Base-by-base conservation (phyloP, 30 jellyfish, hydroid and myxozoan species). In the Pelagia noctiluca region DNA sequence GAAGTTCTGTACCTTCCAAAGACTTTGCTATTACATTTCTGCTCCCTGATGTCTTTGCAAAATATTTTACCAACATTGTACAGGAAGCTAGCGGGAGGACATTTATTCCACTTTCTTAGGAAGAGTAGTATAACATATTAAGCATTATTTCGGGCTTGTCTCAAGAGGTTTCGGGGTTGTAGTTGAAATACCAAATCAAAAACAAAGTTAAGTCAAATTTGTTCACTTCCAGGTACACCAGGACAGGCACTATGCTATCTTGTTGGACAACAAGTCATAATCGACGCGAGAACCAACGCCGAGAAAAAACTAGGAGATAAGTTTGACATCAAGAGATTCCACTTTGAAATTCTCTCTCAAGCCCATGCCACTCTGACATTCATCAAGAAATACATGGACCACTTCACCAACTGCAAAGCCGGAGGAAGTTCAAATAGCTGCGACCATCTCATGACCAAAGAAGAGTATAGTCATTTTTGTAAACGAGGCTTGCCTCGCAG, bases 201-300 rank as follows among this genome's bases (percentile, higher is more conserved):
- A n/a, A n/a, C 16, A 16, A 42, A 8, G 57, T 42, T 42, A 42
- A 60, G 5, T 5, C 12, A 4, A 60, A n/a, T 60, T 60, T 77
- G 2, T 25, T 32, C 35, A 2, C 11, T 67, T 81, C 18, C 50
- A 90, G 97, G 97, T 0, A 84, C 97, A 3, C 97, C 97, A n/a
- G 97, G 96, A 2, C 97, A 90, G 70, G 97, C 97, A 8, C 78
- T 92, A 2, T 38, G 95, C 0, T 92, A 92, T 47, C 62, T 75
- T n/a, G 66, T 80, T 31, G 98, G 98, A 36, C 96, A 92, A 53
- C 93, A 75, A 67, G 88, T 81, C 29, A 92, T 92, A 54, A 33
- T 73, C 21, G 89, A 80, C 0, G 88, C 88, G 11, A 57, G 98
- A 32, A 80, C 52, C 23, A 61, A 82, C 22, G 88, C 91, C 23